A percentile compares a stretch with the other conserved stretches of the same genome.
phyloP scores from a whole-genome alignment of 2,797 vertebrate genomes.

The Arnoldichthys spilopterus region DNA sequence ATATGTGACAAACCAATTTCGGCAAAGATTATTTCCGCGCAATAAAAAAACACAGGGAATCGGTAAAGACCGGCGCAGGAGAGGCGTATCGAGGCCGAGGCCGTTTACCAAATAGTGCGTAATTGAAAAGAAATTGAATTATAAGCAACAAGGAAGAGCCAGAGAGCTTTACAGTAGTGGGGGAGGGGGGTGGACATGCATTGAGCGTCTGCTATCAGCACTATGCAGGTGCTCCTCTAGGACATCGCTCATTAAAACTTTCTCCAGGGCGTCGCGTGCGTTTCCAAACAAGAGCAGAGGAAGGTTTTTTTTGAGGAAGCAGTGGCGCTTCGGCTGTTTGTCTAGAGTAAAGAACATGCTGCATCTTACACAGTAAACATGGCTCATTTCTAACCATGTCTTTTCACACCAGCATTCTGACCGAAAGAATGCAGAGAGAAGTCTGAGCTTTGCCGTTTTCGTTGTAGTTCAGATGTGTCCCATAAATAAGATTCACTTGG shows the following conservation, averaged over 20 bases:
- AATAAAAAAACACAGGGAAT: constrained; percentile 74
- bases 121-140: constrained; percentile 64
- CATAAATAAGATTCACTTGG: too few relatives aligned
- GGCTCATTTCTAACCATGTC: too few relatives aligned
- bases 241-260: constrained; percentile 8
- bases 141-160: constrained; percentile 39
- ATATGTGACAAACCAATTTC: constrained; percentile 85
- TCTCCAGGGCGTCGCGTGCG: not conserved
- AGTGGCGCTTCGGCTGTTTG: too few relatives aligned
- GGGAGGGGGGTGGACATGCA: constrained; percentile 32
- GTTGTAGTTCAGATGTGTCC: too few relatives aligned
- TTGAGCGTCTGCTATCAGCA: constrained; percentile 41
- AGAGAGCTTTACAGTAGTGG: not conserved
- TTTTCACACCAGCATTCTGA: too few relatives aligned
- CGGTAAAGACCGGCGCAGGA: constrained; percentile 69
- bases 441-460: too few relatives aligned
- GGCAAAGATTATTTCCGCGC: constrained; percentile 76
- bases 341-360: too few relatives aligned
- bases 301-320: too few relatives aligned
- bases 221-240: constrained; percentile 4
- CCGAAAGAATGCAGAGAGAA: too few relatives aligned
- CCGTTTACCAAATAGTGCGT: constrained; percentile 66
- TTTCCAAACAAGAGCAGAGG: too few relatives aligned
- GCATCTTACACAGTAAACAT: too few relatives aligned
- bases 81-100: constrained; percentile 55